Evolutionary conservation across 2,113 vertebrate genomes (phyloP), one percentile per base, ranked within the genome.

Genomic region (Ondatra zibethicus): DNA sequence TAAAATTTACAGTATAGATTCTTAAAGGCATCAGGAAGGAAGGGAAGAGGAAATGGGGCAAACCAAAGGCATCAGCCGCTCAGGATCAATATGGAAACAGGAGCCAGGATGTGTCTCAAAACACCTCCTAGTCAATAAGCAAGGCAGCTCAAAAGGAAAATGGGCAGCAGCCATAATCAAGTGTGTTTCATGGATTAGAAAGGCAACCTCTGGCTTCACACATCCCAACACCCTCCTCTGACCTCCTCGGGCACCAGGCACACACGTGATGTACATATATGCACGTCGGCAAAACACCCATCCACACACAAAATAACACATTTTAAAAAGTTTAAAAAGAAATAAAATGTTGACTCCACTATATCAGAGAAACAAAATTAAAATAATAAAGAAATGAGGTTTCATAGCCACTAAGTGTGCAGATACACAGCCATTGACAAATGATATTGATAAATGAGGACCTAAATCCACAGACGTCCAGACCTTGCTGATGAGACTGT

Each of bases 1-100:
- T 61, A 81, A 91, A 82, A 52, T 73, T 82, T 89, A 39, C 91
- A 39, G 50, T 42, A 92, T n/a, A 29, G 92, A 85, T 95, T 86
- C 39, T 52, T 84, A 63, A 84, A 92, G 72, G 39, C 6, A 52
- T 80, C 23, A 89, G 23, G 9, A 75, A 89, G 27, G 77, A 87
- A 68, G 1, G 7, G 36, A 87, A 81, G 78, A 73, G 36, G 16
- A 96, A 88, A 55, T 65, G n/a, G 6, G 42, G 73, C 77, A 90
- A 96, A 78, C 39, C 21, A 72, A 68, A 78, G 25, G 47, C 55
- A 73, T 50, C 85, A 92, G 19, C 42, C 65, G 63, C 25, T 61
- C 14, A 66, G 39, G 76, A 93, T 87, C 91, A 84, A 88, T 70
- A 78, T 88, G 7, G 36, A 23, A 92, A 78, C 55, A 84, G 68